These are phyloP conservation scores for Melinaea menophilus DNA, from an alignment of 2,888 invertebrate species.

Conservation along the genomic window DNA sequence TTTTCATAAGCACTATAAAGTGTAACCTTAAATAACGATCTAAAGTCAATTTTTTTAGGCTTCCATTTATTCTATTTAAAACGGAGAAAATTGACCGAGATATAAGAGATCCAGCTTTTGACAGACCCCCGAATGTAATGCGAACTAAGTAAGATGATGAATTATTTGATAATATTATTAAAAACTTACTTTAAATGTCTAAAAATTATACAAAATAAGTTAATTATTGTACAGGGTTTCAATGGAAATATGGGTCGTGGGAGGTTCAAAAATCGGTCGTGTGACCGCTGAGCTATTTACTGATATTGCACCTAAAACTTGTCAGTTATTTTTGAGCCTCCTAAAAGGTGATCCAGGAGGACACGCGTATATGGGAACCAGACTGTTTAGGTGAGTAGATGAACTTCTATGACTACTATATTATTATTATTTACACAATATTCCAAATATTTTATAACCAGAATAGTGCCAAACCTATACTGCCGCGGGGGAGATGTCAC, in stretches of 20 bases:
- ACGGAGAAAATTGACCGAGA: constrained; percentile 63
- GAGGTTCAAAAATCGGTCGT: constrained; percentile 66
- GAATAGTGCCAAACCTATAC: constrained; percentile 75
- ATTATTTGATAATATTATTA: too few species aligned
- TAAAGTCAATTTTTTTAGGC: constrained; percentile 42
- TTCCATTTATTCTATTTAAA: constrained; percentile 69
- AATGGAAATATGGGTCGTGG: constrained; percentile 62
- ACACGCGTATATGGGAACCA: constrained; percentile 59
- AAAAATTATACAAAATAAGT: too few species aligned
- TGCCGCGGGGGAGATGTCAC: constrained; percentile 79
- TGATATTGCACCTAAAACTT: constrained; percentile 62
- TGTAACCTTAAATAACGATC: neutral
- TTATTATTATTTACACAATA: too few species aligned
- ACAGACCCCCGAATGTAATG: constrained; percentile 47
- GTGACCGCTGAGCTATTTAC: constrained; percentile 60
- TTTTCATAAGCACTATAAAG: constrained; percentile 3
- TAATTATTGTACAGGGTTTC: constrained; percentile 44
- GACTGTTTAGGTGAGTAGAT: constrained; percentile 56
- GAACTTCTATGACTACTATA: neutral
- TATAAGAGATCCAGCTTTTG: constrained; percentile 62
- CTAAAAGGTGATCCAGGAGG: constrained; percentile 56
- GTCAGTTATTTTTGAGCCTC: constrained; percentile 56
- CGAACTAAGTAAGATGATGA: constrained; percentile 50
- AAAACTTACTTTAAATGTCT: too few species aligned
- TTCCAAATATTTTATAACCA: constrained; percentile 28